Conservation (phyloP, 2,113 vertebrate species). For the Plotosus lineatus region DNA sequence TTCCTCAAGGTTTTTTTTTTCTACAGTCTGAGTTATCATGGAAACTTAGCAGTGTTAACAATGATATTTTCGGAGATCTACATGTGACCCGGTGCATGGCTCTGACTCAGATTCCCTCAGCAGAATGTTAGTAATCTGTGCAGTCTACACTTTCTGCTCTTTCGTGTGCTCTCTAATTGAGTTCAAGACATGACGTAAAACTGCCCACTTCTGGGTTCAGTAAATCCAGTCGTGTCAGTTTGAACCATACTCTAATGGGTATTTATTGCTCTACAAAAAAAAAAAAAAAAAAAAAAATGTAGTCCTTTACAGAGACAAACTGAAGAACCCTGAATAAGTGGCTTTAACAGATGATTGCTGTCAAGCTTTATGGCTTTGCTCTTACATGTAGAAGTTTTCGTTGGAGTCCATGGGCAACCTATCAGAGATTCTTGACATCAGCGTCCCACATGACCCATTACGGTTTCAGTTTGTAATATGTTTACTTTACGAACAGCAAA, state of each 20-base stretch:
- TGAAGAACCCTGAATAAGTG: background rate
- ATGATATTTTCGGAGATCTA: background rate
- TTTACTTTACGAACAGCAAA: background rate
- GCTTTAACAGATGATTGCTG: background rate
- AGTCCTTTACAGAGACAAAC: conserved; percentile 3
- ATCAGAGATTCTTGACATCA: background rate
- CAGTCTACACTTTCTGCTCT: background rate
- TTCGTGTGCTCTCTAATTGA: conserved; percentile 21
- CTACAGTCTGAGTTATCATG: background rate
- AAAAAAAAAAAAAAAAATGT: too few species aligned
- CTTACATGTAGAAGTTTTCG: background rate
- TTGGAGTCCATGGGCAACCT: background rate
- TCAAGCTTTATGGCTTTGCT: background rate
- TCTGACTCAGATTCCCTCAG: background rate
- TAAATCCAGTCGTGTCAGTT: conserved; percentile 21
- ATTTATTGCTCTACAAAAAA: conserved; percentile 7
- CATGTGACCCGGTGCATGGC: conserved; percentile 7
- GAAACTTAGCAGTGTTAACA: conserved; percentile 6
- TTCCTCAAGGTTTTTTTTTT: background rate
- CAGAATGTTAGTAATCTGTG: conserved; percentile 5
- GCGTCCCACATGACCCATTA: background rate
- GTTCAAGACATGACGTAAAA: conserved; percentile 23
- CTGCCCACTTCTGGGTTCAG: conserved; percentile 3
- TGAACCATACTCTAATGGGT: conserved; percentile 11
- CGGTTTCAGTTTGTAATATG: background rate